Evolutionary conservation across 1,140 invertebrate genomes (phyloP), one percentile per base, ranked within the genome.

Genomic region (Chrysopa pallens): DNA sequence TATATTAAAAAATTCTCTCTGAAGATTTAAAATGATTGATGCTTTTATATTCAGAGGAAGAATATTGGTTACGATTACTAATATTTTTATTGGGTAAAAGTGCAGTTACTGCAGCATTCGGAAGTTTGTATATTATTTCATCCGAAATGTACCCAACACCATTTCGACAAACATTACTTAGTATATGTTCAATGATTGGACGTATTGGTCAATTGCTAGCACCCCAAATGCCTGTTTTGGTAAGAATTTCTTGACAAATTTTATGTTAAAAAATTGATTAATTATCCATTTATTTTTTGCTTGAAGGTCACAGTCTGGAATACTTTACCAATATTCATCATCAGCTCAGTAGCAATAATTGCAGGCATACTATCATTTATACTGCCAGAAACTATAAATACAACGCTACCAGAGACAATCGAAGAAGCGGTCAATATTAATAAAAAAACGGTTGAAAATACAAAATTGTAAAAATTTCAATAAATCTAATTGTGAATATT

Each of bases 201-300:
- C 60, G 79, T 27, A 50, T 79, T 42, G 79, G 80, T 9, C 78
- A 76, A 29, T 74, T 80, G 56, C 53, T 80, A 29, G 77, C 79
- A 12, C 79, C 79, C 55, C 73, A 81, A 62, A 71, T 74, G 40
- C 72, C 75, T 9, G 60, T 80, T 38, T 54, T 80, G 62, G 77
- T 74, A 48, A 60, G 63, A 61, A 47, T 15, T n/a, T n/a, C n/a
- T n/a, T n/a, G n/a, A n/a, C n/a, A n/a, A n/a, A n/a, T n/a, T n/a
- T n/a, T n/a, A n/a, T n/a, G n/a, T n/a, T n/a, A n/a, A n/a, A n/a
- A n/a, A n/a, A n/a, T n/a, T n/a, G n/a, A n/a, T n/a, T n/a, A n/a
- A n/a, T 8, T 36, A 37, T 38, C 29, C 31, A 42, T 27, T 42
- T 52, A 47, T 43, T 43, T 55, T 48, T n/a, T n/a, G n/a, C n/a